Conservation (phyloP, 1,140 invertebrate species). For the Drosophila bocqueti region DNA sequence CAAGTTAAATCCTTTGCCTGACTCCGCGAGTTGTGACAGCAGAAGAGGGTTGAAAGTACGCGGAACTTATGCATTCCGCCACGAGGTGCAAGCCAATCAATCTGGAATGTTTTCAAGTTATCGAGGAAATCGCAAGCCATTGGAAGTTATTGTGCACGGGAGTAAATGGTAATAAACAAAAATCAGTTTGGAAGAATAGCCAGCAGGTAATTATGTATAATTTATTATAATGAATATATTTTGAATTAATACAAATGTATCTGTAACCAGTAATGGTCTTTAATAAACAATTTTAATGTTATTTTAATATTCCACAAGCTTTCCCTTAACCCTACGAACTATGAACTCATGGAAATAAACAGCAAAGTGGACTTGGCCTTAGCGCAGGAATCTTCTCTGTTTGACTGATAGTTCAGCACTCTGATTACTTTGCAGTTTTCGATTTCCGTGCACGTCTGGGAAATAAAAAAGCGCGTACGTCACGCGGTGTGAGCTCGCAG, state of each 20-base stretch:
- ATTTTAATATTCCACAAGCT: no score
- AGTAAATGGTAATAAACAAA: neutral
- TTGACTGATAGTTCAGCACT: slow-evolving; percentile 13
- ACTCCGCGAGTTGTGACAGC: slow-evolving; percentile 28
- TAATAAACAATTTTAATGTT: no score
- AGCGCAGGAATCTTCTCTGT: neutral
- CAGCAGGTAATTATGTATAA: no score
- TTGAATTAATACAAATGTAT: no score
- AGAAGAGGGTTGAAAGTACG: neutral
- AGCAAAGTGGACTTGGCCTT: neutral
- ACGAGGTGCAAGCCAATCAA: slow-evolving; percentile 24
- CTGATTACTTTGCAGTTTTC: slow-evolving; percentile 27
- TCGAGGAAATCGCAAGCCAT: no score
- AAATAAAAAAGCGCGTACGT: slow-evolving; percentile 55
- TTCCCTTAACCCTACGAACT: neutral
- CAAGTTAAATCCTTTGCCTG: slow-evolving; percentile 30
- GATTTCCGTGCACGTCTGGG: slow-evolving; percentile 45
- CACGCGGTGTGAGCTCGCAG: slow-evolving; percentile 31
- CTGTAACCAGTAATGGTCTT: no score
- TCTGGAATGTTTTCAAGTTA: slow-evolving; percentile 12
- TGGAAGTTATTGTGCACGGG: neutral
- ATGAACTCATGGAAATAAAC: neutral
- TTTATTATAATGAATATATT: no score
- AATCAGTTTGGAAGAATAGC: neutral
- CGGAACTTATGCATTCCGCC: slow-evolving; percentile 24